A percentile compares a stretch with the other conserved stretches of the same genome.
phyloP scores from a whole-genome alignment of 2,797 vertebrate genomes.

The Amblyopsis hoosieri region DNA sequence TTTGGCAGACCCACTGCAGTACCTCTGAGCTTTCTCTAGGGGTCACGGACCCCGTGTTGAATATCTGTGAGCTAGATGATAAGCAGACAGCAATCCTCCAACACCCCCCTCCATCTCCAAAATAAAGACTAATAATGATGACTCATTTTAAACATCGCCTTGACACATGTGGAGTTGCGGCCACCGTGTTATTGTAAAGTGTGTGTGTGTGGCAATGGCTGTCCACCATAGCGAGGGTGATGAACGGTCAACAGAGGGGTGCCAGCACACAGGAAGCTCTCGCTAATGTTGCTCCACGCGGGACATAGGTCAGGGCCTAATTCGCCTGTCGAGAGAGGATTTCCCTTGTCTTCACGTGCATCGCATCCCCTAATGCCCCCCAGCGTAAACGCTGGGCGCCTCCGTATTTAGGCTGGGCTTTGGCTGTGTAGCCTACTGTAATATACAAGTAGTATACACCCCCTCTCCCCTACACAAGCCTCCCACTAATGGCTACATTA shows the following conservation, averaged over 20 bases:
- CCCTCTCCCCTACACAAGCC: slow-evolving; percentile 33
- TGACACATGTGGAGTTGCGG: slow-evolving; percentile 86
- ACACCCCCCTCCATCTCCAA: slow-evolving; percentile 21
- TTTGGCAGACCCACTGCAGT: no score
- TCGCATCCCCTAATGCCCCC: slow-evolving; percentile 65
- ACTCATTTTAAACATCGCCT: slow-evolving; percentile 88
- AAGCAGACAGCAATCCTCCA: slow-evolving; percentile 82
- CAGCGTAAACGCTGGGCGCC: slow-evolving; percentile 70
- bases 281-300: slow-evolving; percentile 79
- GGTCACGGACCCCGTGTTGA: no score
- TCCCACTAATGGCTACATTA: slow-evolving; percentile 53
- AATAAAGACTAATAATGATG: slow-evolving; percentile 93
- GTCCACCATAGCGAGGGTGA: slow-evolving; percentile 82
- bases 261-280: slow-evolving; percentile 87
- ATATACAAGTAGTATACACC: slow-evolving; percentile 70
- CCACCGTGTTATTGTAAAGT: slow-evolving; percentile 71
- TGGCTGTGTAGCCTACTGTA: slow-evolving; percentile 56
- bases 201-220: slow-evolving; percentile 57
- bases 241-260: slow-evolving; percentile 84
- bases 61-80: slow-evolving; percentile 70
- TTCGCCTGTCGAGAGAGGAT: slow-evolving; percentile 80
- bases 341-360: slow-evolving; percentile 71
- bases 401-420: slow-evolving; percentile 74
- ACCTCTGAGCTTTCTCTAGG: no score
- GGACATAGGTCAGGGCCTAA: slow-evolving; percentile 90